Evolutionary conservation across 2,797 vertebrate species (phyloP).

Genomic region (Gymnoscopelus braueri): DNA sequence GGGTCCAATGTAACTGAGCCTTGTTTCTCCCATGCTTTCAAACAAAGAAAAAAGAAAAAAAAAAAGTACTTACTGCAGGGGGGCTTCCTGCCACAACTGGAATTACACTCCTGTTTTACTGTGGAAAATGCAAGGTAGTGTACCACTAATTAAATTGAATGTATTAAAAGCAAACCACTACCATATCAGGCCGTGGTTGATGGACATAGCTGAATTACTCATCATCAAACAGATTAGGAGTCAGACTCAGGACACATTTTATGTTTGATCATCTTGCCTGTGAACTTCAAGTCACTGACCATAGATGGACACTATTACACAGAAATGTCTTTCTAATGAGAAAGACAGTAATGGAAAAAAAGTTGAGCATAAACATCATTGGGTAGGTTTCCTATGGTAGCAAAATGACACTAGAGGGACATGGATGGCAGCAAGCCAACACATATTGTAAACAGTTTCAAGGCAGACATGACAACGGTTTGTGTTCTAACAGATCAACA

Average conservation of each 20-base stretch:
- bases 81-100: slow-evolving; percentile 10
- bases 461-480: no score
- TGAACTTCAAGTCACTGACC: slow-evolving; percentile 10
- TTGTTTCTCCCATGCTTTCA: no score
- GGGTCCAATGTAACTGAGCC: no score
- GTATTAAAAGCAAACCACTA: not conserved
- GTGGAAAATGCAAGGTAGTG: not conserved
- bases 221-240: not conserved
- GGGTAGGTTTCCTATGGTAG: slow-evolving; percentile 51
- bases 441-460: slow-evolving; percentile 32
- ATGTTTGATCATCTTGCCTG: not conserved
- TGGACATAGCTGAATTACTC: slow-evolving; percentile 6
- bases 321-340: slow-evolving; percentile 41
- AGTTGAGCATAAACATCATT: slow-evolving; percentile 49
- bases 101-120: slow-evolving; percentile 10
- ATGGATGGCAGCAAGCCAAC: slow-evolving; percentile 42
- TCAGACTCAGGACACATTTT: not conserved
- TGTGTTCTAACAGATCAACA: no score
- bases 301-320: slow-evolving; percentile 22
- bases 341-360: slow-evolving; percentile 56
- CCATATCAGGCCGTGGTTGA: not conserved
- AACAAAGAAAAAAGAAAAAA: no score
- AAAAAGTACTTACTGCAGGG: not conserved
- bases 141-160: no score
- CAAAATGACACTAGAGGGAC: slow-evolving; percentile 61